Evolutionary conservation across 1,140 invertebrate species (phyloP).

Genomic region (Diuraphis noxia): DNA sequence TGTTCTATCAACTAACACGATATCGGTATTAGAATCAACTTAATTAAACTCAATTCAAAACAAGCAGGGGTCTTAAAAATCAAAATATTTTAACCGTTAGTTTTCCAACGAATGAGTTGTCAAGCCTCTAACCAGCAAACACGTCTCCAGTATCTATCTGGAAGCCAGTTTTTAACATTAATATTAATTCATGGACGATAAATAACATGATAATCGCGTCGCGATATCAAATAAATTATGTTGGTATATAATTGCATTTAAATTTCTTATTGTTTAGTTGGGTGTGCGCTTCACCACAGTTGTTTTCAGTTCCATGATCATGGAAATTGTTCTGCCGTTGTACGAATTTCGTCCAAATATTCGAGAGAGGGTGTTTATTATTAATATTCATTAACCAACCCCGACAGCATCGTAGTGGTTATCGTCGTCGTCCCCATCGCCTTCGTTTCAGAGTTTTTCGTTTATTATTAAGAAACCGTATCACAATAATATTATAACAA

Average conservation of each 20-base stretch:
- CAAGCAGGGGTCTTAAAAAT: not conserved
- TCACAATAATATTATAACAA: not conserved
- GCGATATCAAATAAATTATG: not conserved
- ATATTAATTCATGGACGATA: not conserved
- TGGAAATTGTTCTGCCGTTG: not conserved
- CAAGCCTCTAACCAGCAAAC: not conserved
- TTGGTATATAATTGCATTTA: too few species aligned
- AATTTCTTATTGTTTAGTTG: not conserved
- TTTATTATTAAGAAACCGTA: not conserved
- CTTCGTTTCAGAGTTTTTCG: not conserved
- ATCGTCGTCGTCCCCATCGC: not conserved
- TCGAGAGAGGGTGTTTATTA: not conserved
- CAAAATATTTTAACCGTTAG: too few species aligned
- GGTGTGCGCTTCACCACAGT: not conserved
- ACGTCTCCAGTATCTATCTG: not conserved
- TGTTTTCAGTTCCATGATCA: not conserved
- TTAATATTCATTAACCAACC: not conserved
- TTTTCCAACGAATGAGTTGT: not conserved
- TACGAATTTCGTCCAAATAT: not conserved
- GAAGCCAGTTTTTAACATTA: not conserved
- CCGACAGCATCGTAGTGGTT: not conserved
- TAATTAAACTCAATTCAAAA: not conserved
- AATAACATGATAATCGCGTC: not conserved
- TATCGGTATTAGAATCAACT: not conserved
- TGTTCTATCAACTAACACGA: not conserved